Conservation (phyloP, 1,140 invertebrate species). For the Geopemphigus sp. region DNA sequence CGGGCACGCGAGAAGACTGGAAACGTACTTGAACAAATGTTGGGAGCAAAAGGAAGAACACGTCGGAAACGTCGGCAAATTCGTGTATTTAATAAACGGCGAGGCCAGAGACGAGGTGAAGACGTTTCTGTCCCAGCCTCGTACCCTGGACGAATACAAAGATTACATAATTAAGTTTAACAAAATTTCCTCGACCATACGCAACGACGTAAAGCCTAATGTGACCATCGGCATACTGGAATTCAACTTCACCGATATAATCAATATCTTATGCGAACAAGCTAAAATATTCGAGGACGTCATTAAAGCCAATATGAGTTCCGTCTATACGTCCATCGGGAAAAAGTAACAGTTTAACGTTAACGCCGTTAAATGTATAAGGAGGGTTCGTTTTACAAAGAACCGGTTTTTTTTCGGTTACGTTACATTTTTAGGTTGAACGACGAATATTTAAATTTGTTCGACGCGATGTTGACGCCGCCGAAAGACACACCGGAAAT, state of each 20-base stretch:
- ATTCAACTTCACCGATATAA: slow-evolving; percentile 77
- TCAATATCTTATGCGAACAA: slow-evolving; percentile 66
- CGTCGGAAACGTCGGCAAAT: slow-evolving; percentile 76
- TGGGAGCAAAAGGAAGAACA: slow-evolving; percentile 67
- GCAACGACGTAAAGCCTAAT: slow-evolving; percentile 64
- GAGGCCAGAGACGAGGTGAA: slow-evolving; percentile 65
- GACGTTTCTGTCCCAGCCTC: slow-evolving; percentile 67
- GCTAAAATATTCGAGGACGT: slow-evolving; percentile 69
- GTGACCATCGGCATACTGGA: slow-evolving; percentile 82
- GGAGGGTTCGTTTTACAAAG: neutral
- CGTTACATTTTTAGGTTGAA: slow-evolving; percentile 65
- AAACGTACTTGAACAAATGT: slow-evolving; percentile 66
- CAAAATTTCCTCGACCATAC: slow-evolving; percentile 64
- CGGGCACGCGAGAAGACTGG: slow-evolving; percentile 61
- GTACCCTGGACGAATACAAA: slow-evolving; percentile 68
- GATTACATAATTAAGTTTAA: slow-evolving; percentile 67
- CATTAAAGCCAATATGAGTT: slow-evolving; percentile 70
- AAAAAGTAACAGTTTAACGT: slow-evolving; percentile 64
- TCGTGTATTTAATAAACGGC: slow-evolving; percentile 74
- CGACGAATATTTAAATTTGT: slow-evolving; percentile 79
- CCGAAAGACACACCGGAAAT: slow-evolving; percentile 81
- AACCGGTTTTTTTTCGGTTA: neutral
- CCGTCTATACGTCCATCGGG: slow-evolving; percentile 76
- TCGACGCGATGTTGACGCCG: slow-evolving; percentile 72
- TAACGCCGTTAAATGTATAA: neutral